phyloP scores from a whole-genome alignment of 2,797 vertebrate genomes.

The Sebastes vulpes region DNA sequence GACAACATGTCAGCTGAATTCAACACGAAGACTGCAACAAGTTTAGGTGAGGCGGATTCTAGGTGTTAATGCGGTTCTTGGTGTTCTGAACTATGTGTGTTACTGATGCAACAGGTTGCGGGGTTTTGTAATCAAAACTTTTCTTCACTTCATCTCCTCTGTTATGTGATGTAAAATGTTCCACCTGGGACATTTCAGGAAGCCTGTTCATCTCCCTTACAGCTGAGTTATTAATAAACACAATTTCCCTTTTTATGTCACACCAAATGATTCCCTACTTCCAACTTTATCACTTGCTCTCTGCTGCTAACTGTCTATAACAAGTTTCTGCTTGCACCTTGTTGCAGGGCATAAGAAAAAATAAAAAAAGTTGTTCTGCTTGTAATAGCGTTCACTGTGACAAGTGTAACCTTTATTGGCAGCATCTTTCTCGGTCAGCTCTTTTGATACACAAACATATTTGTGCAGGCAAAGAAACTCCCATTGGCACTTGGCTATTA shows the following conservation, averaged over 20 bases:
- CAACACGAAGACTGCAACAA: not conserved
- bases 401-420: not conserved
- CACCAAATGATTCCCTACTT: not conserved
- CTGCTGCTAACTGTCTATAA: not conserved
- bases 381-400: not conserved
- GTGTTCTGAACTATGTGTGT: not conserved
- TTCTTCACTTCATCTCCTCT: not conserved
- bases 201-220: not conserved
- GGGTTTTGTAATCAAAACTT: not conserved
- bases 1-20: not conserved
- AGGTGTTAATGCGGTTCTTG: not conserved
- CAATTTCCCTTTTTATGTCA: not conserved
- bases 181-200: slow-evolving; percentile 5
- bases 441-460: not conserved
- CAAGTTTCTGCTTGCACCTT: not conserved
- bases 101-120: not conserved
- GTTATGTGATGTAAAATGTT: not conserved
- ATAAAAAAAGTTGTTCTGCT: not conserved
- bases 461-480: not conserved
- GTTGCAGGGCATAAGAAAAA: not conserved
- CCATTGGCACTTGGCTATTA: not conserved
- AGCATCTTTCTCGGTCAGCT: not conserved
- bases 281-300: slow-evolving; percentile 11
- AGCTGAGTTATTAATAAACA: slow-evolving; percentile 25
- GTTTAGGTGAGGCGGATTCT: not conserved